Percentiles rank a stretch among this genome's conserved stretches.
Evolutionary conservation across 2,113 vertebrate genomes (phyloP).

Genomic region (Neotragus pygmaeus): DNA sequence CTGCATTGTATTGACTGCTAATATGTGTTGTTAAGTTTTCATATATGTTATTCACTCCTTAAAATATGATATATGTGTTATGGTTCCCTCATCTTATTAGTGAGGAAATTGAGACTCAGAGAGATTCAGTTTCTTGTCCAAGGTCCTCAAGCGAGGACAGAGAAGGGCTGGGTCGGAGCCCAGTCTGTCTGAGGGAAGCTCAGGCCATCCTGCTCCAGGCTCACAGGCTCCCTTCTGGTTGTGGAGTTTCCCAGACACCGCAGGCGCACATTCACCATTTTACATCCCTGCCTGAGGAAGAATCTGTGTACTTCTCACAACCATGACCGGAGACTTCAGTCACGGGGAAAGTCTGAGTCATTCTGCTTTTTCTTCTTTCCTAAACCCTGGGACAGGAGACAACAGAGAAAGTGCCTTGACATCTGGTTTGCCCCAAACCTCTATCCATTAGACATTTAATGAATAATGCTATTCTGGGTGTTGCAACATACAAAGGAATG

Average conservation of each 20-base stretch:
- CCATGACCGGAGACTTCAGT: not conserved
- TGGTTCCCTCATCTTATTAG: not conserved
- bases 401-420: not conserved
- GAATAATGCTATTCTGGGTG: not conserved
- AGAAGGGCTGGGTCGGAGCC: not conserved
- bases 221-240: not conserved
- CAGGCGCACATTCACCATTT: not conserved
- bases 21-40: not conserved
- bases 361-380: conserved; percentile 3
- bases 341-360: not conserved
- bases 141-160: not conserved
- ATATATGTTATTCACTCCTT: not conserved
- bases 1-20: not conserved
- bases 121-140: not conserved
- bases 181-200: not conserved
- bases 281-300: not conserved
- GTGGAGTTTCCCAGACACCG: not conserved
- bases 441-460: not conserved
- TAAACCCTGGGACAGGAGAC: not conserved
- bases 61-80: not conserved
- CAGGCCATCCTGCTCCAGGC: not conserved
- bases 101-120: not conserved
- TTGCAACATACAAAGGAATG: not conserved
- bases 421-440: not conserved
- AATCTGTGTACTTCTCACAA: not conserved